These are phyloP conservation scores for Dryobota labecula DNA, from an alignment of 2,888 invertebrate genomes.

Conservation along the genomic window DNA sequence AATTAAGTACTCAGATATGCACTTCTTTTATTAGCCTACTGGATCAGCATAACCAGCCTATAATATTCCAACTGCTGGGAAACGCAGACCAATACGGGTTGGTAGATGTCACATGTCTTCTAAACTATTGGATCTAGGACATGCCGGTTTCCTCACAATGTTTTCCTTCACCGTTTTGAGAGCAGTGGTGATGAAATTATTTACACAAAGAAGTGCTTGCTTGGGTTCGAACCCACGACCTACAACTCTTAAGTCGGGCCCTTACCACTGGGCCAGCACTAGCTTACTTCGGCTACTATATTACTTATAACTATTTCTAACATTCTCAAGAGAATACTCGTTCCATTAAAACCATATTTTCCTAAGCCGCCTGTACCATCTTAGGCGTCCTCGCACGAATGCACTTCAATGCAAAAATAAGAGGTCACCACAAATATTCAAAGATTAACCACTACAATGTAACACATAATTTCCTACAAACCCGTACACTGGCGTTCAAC, in stretches of 20 bases:
- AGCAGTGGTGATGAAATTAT: too few relatives aligned
- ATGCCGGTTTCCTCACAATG: too few relatives aligned
- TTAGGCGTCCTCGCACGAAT: constrained; percentile 5
- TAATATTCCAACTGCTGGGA: too few relatives aligned
- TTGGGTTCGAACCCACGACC: too few relatives aligned
- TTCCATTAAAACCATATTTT: constrained; percentile 10
- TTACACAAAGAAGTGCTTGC: too few relatives aligned
- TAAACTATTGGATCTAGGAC: too few relatives aligned
- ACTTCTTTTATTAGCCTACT: background rate
- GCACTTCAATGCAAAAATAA: constrained; percentile 34
- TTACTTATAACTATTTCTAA: background rate
- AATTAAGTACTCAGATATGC: background rate
- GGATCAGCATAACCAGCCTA: too few relatives aligned
- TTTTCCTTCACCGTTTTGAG: too few relatives aligned
- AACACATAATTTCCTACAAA: constrained; percentile 44
- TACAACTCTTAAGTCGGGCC: too few relatives aligned
- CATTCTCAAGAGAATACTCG: background rate
- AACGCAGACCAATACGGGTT: too few relatives aligned
- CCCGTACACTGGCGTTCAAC: constrained; percentile 48
- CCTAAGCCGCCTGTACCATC: background rate
- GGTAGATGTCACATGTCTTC: too few relatives aligned
- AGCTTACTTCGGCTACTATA: background rate
- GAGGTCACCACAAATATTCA: constrained; percentile 36
- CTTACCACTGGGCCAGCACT: too few relatives aligned
- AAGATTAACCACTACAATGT: constrained; percentile 21